Evolutionary conservation across 1,140 invertebrate genomes (phyloP), one percentile per base, ranked within the genome.

Genomic region (Centruroides sculpturatus): DNA sequence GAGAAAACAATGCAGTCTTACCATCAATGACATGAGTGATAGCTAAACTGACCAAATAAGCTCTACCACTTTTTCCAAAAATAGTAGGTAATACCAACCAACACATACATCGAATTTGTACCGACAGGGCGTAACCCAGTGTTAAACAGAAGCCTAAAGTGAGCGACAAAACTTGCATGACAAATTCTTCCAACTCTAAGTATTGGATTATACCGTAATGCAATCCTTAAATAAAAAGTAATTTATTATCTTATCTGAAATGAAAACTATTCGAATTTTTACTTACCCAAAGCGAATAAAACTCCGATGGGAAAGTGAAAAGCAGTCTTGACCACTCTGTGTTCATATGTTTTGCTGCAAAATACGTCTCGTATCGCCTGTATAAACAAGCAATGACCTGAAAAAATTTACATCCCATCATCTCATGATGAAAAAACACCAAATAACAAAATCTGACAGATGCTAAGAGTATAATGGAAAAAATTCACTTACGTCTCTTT

Each of bases 91-190:
- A 47, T 3, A 57, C 56, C 35, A 62, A 46, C 9, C 36, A 56
- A 41, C 61, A 62, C 3, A 62, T 59, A 47, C 61, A 62, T 5
- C 61, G 48, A 3, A 62, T 48, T 35, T 62, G 57, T 3, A 53
- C 59, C 0, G 61, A 62, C 2, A 59, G 4, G 35, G 61, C 56
- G 13, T 35, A 62, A 4, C 61, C 57, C 1, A 55, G 35, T 5
- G 47, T 53, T 3, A 62, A 3, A 11, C 47, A 50, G 36, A 59
- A 4, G 3, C 35, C 52, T 4, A 62, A 13, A 6, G 58, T 55
- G 0, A 34, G 8, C 7, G 52, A 53, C 4, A 59, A 52, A 13
- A 10, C 11, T 5, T 53, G 23, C 5, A 5, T 55, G 0, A 47
- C 34, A n/a, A 56, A 62, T 1, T 52, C 47, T 5, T 46, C 48